These are phyloP conservation scores for Lochmaea crataegi DNA, from an alignment of 2,888 invertebrate genomes.

Conservation along the genomic window DNA sequence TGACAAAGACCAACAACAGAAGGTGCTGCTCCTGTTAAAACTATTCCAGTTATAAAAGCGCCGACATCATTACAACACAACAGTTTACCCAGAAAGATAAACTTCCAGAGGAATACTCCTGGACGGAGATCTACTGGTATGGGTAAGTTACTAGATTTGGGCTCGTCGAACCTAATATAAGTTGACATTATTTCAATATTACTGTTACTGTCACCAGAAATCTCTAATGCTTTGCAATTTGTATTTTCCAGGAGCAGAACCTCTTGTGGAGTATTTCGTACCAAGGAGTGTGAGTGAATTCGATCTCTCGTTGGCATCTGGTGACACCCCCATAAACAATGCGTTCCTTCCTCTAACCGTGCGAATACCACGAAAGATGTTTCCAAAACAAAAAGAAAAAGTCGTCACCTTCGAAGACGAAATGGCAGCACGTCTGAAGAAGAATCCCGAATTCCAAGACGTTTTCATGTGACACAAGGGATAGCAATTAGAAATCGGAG, in stretches of 20 bases:
- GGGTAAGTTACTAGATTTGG: slow-evolving; percentile 21
- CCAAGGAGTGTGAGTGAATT: slow-evolving; percentile 87
- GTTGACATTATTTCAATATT: too few species aligned
- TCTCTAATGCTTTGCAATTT: neutral
- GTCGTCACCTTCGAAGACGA: slow-evolving; percentile 87
- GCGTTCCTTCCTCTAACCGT: slow-evolving; percentile 61
- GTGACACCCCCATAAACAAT: slow-evolving; percentile 65
- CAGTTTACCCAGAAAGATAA: slow-evolving; percentile 68
- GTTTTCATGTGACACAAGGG: slow-evolving; percentile 83
- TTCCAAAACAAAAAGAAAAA: slow-evolving; percentile 74
- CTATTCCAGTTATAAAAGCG: slow-evolving; percentile 59
- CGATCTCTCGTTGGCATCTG: slow-evolving; percentile 75
- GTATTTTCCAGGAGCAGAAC: slow-evolving; percentile 66
- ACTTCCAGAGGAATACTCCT: slow-evolving; percentile 76
- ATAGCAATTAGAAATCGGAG: slow-evolving; percentile 57
- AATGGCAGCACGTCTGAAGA: slow-evolving; percentile 59
- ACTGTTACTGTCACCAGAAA: neutral
- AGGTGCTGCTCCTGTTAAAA: slow-evolving; percentile 66
- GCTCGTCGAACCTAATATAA: too few species aligned
- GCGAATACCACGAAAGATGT: slow-evolving; percentile 59
- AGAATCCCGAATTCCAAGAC: slow-evolving; percentile 69
- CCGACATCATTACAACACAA: slow-evolving; percentile 64
- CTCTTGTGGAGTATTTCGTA: slow-evolving; percentile 83
- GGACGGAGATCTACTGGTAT: slow-evolving; percentile 71
- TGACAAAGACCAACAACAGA: slow-evolving; percentile 68